These are phyloP conservation scores for Tetranychus piercei DNA, from an alignment of 2,888 invertebrate genomes.

Conservation along the genomic window DNA sequence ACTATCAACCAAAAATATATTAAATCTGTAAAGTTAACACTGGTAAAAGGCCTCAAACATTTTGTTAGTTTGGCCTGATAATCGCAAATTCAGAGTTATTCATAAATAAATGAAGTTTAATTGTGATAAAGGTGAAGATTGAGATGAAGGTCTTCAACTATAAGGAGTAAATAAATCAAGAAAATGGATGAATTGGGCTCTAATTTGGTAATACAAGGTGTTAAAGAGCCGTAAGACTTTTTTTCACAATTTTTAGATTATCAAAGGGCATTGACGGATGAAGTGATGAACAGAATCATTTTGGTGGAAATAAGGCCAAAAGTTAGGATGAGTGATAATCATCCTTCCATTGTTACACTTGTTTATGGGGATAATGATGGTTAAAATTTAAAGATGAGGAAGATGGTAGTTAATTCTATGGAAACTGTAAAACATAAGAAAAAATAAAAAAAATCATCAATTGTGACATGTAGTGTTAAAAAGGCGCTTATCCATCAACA, in stretches of 20 bases:
- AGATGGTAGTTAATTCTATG: not conserved
- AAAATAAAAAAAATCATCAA: not conserved
- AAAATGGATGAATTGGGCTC: not conserved
- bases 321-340: not conserved
- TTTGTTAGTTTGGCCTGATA: not conserved
- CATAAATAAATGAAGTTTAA: too few relatives aligned
- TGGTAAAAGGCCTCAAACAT: not conserved
- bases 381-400: not conserved
- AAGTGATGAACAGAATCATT: not conserved
- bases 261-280: not conserved
- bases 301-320: not conserved
- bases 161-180: not conserved
- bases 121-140: not conserved
- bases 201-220: not conserved
- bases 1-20: not conserved
- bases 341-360: not conserved
- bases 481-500: not conserved
- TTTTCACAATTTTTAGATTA: not conserved
- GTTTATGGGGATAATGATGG: not conserved
- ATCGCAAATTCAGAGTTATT: not conserved
- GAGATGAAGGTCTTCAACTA: not conserved
- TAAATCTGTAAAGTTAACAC: not conserved
- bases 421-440: not conserved
- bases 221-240: not conserved
- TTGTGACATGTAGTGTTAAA: not conserved